phyloP scores from a whole-genome alignment of 2,113 vertebrate genomes.

The Synchiropus splendidus region DNA sequence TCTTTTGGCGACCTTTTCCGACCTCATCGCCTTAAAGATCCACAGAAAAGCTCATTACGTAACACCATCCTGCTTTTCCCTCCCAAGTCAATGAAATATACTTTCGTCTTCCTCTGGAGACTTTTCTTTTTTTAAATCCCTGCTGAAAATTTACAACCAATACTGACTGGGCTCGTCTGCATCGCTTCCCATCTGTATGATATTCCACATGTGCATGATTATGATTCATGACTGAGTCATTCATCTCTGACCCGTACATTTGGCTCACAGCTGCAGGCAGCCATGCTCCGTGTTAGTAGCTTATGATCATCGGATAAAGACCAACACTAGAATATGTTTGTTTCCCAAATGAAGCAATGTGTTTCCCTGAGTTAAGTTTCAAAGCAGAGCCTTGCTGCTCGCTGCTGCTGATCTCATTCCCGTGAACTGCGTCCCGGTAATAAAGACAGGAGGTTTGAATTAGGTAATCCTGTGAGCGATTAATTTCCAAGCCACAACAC shows the following conservation, averaged over 20 bases:
- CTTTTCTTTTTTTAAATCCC: neutral
- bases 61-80: too few relatives aligned
- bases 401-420: constrained; percentile 7
- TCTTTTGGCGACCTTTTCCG: too few relatives aligned
- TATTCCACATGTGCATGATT: constrained; percentile 8
- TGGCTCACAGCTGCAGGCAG: neutral
- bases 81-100: too few relatives aligned
- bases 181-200: constrained; percentile 8
- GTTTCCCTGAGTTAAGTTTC: too few relatives aligned
- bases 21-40: too few relatives aligned
- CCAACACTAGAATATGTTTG: neutral
- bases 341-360: constrained; percentile 9
- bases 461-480: constrained; percentile 22
- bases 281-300: constrained; percentile 8
- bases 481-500: constrained; percentile 31
- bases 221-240: too few relatives aligned
- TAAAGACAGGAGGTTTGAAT: constrained; percentile 44
- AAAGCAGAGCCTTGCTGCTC: too few relatives aligned
- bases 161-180: too few relatives aligned
- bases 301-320: constrained; percentile 2
- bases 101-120: too few relatives aligned
- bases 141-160: too few relatives aligned
- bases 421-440: constrained; percentile 15
- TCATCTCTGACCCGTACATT: too few relatives aligned
- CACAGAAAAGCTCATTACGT: too few relatives aligned